phyloP scores from a whole-genome alignment of 2,797 vertebrate genomes.

The Nasua narica region DNA sequence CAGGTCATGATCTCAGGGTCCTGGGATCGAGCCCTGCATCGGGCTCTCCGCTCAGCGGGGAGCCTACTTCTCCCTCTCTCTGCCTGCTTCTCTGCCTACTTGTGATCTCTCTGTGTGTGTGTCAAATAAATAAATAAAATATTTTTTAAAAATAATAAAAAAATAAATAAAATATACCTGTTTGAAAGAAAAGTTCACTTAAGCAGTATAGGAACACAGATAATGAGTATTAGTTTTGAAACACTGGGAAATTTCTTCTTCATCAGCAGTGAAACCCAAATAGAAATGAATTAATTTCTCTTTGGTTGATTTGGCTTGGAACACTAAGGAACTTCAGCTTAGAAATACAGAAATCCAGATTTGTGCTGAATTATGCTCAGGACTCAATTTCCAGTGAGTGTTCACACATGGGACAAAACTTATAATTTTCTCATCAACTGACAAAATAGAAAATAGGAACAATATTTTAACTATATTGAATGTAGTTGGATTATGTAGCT shows the following conservation, averaged over 20 bases:
- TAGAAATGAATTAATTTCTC: conserved; percentile 92
- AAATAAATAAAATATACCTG: conserved; percentile 77
- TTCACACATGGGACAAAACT: background rate
- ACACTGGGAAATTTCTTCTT: conserved; percentile 91
- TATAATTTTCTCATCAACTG: background rate
- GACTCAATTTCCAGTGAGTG: conserved; percentile 87
- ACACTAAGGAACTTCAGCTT: conserved; percentile 92
- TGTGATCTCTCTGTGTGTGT: no score
- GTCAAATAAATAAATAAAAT: no score
- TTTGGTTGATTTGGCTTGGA: conserved; percentile 93
- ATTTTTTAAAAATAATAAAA: no score
- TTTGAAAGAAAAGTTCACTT: conserved; percentile 85
- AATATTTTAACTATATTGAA: conserved; percentile 62
- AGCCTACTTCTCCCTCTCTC: no score
- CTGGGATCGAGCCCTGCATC: no score
- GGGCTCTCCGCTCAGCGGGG: no score
- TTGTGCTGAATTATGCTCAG: conserved; percentile 88
- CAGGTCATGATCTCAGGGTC: no score
- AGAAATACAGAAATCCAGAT: conserved; percentile 94
- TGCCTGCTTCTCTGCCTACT: no score
- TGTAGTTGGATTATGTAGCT: conserved; percentile 60
- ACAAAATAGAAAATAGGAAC: background rate
- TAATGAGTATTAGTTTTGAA: conserved; percentile 87
- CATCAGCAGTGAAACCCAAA: conserved; percentile 94
- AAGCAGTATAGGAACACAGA: conserved; percentile 92